Conservation (phyloP, 2,888 invertebrate genomes). For the Malacosoma neustria region DNA sequence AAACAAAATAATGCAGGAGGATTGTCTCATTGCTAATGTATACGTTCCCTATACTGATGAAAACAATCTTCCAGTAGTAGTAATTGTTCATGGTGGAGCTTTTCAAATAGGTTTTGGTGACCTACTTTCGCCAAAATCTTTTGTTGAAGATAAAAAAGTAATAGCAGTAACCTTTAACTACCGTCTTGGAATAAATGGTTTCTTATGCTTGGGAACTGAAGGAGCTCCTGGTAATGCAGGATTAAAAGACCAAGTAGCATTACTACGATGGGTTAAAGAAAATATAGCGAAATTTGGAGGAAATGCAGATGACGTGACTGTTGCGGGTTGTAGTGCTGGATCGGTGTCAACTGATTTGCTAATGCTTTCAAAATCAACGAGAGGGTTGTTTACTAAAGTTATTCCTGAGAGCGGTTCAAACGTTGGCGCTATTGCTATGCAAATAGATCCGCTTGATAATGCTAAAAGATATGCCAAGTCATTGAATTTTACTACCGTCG, state of each 20-base stretch:
- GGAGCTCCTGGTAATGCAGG: conserved; percentile 40
- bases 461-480: conserved; percentile 25
- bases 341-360: conserved; percentile 30
- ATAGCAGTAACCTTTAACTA: conserved; percentile 32
- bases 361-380: conserved; percentile 26
- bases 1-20: conserved; percentile 21
- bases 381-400: conserved; percentile 31
- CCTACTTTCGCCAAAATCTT: conserved; percentile 8
- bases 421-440: conserved; percentile 22
- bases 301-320: conserved; percentile 36
- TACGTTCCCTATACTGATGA: conserved; percentile 37
- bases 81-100: conserved; percentile 31
- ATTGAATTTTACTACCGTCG: conserved; percentile 22
- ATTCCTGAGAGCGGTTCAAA: conserved; percentile 36
- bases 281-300: conserved; percentile 39
- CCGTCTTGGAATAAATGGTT: conserved; percentile 29
- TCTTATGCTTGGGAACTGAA: conserved; percentile 31
- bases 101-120: conserved; percentile 24
- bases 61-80: conserved; percentile 24
- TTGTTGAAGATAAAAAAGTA: conserved; percentile 19
- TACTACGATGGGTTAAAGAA: conserved; percentile 34
- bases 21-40: conserved; percentile 47
- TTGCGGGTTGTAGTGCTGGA: conserved; percentile 34
- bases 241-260: conserved; percentile 37
- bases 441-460: conserved; percentile 26